Evolutionary conservation across 2,113 vertebrate genomes (phyloP).

Genomic region (Pelodiscus sinensis): DNA sequence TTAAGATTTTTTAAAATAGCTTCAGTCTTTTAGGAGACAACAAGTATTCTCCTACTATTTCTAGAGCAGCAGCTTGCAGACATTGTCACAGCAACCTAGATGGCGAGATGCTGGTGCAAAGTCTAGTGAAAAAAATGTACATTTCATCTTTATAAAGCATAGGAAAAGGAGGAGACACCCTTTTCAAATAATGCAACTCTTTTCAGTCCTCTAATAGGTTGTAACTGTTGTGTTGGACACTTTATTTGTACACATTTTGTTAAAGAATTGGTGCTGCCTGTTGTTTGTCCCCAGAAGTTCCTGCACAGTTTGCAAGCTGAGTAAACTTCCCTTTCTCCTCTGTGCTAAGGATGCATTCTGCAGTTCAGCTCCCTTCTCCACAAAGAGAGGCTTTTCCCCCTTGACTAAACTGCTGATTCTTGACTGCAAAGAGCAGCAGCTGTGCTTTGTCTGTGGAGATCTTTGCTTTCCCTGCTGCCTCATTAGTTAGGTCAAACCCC

Average conservation of each 20-base stretch:
- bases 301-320: conserved; percentile 49
- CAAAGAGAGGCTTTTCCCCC: conserved; percentile 53
- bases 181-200: not conserved
- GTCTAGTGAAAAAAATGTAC: not conserved
- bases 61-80: not conserved
- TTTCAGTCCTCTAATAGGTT: not conserved
- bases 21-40: rapidly evolving
- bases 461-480: not conserved
- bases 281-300: conserved; percentile 57
- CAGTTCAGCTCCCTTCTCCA: conserved; percentile 62
- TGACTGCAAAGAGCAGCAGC: conserved; percentile 59
- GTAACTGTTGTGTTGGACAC: not conserved
- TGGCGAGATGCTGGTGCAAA: not conserved
- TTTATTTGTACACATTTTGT: not conserved
- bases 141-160: not conserved
- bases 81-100: not conserved
- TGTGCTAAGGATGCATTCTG: conserved; percentile 68
- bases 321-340: conserved; percentile 45
- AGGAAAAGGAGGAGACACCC: not conserved
- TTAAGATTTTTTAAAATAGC: not conserved
- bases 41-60: not conserved
- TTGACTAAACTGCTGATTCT: conserved; percentile 68
- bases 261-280: conserved; percentile 28
- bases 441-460: conserved; percentile 62
- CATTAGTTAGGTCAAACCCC: not conserved